phyloP scores from a whole-genome alignment of 2,113 vertebrate species.

The Carlito syrichta region DNA sequence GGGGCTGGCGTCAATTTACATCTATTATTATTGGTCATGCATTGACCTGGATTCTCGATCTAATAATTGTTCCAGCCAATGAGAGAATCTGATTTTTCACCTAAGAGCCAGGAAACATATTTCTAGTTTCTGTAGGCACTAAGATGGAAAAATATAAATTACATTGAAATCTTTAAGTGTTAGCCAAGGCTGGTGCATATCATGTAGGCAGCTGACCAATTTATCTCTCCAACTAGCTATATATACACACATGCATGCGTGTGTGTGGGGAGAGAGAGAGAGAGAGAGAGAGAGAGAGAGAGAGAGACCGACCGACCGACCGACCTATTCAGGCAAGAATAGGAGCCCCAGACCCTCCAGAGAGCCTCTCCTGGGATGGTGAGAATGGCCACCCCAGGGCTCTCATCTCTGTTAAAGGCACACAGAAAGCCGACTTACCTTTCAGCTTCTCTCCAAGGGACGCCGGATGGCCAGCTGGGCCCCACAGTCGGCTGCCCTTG shows the following conservation, averaged over 20 bases:
- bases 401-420: conserved; percentile 33
- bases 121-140: conserved; percentile 32
- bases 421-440: conserved; percentile 68
- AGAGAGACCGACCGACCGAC: no score
- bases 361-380: not conserved
- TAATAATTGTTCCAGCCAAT: conserved; percentile 27
- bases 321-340: not conserved
- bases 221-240: conserved; percentile 40
- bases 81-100: conserved; percentile 57
- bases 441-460: conserved; percentile 47
- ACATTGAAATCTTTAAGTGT: conserved; percentile 39
- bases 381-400: not conserved
- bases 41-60: conserved; percentile 22
- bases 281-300: not conserved
- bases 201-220: conserved; percentile 41
- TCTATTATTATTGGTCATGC: conserved; percentile 38
- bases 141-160: conserved; percentile 30
- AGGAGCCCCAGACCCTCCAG: not conserved
- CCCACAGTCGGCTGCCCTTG: not conserved
- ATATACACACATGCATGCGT: not conserved
- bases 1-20: not conserved
- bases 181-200: conserved; percentile 40
- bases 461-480: not conserved
- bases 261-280: not conserved
- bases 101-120: conserved; percentile 52